Evolutionary conservation across 1,140 invertebrate species (phyloP).

Genomic region (Ceratina australensis): DNA sequence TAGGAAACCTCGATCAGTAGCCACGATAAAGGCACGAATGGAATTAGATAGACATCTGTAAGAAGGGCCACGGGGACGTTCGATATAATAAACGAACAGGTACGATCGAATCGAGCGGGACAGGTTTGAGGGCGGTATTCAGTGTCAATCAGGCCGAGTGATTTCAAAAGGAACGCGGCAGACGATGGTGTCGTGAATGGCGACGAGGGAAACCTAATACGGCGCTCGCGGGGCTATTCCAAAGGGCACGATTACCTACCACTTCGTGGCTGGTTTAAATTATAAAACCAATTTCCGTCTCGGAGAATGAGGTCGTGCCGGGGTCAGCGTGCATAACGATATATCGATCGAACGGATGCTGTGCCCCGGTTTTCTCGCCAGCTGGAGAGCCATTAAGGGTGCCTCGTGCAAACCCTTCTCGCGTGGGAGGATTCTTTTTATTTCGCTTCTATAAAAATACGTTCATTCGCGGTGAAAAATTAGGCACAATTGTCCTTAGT

Average conservation of each 20-base stretch:
- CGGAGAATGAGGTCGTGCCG: conserved; percentile 41
- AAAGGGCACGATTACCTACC: conserved; percentile 52
- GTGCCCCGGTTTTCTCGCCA: conserved; percentile 48
- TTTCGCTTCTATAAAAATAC: neutral
- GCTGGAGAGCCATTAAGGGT: conserved; percentile 37
- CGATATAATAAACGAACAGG: conserved; percentile 54
- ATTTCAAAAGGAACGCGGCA: conserved; percentile 62
- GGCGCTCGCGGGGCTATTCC: neutral
- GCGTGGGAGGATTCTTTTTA: conserved; percentile 16
- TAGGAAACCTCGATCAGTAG: conserved; percentile 43
- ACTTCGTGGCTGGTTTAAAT: conserved; percentile 55
- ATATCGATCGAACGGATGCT: conserved; percentile 57
- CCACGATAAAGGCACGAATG: conserved; percentile 42
- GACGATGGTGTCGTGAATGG: conserved; percentile 37
- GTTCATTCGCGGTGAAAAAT: no score
- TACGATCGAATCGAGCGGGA: conserved; percentile 56
- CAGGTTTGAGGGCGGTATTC: conserved; percentile 62
- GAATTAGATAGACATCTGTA: conserved; percentile 58
- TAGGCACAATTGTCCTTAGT: no score
- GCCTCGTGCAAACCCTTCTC: conserved; percentile 38
- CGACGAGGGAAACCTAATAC: conserved; percentile 33
- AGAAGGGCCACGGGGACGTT: conserved; percentile 27
- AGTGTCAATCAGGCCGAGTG: conserved; percentile 74
- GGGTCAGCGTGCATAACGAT: conserved; percentile 60
- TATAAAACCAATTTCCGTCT: conserved; percentile 74